Evolutionary conservation across 2,113 vertebrate genomes (phyloP).

Genomic region (Crotalus tigris): DNA sequence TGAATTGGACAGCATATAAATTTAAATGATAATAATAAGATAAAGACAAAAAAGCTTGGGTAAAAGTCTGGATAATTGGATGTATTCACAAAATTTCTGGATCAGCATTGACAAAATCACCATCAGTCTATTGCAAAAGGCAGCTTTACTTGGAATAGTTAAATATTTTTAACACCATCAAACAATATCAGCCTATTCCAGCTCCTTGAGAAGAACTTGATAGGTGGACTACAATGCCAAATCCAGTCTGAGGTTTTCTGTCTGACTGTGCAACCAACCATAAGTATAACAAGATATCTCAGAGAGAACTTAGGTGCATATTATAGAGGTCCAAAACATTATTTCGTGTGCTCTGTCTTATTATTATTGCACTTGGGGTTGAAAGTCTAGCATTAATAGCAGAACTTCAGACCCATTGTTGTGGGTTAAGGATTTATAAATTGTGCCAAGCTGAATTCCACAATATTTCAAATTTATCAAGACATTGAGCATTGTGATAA

Average conservation of each 20-base stretch:
- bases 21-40: background rate
- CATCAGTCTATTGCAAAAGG: background rate
- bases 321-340: background rate
- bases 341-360: background rate
- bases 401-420: background rate
- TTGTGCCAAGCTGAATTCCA: background rate
- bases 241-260: background rate
- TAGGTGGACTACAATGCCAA: background rate
- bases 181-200: background rate
- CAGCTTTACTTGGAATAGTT: background rate
- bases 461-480: background rate
- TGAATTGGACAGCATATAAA: background rate
- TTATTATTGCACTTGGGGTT: background rate
- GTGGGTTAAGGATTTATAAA: background rate
- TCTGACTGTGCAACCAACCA: background rate
- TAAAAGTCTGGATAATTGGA: background rate
- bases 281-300: background rate
- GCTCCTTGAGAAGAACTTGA: background rate
- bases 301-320: background rate
- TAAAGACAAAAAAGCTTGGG: background rate
- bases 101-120: background rate
- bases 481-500: background rate
- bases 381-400: background rate
- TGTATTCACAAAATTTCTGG: background rate
- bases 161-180: background rate